These are phyloP conservation scores for Steatornis caripensis DNA, from an alignment of 2,113 vertebrate genomes.

Conservation along the genomic window DNA sequence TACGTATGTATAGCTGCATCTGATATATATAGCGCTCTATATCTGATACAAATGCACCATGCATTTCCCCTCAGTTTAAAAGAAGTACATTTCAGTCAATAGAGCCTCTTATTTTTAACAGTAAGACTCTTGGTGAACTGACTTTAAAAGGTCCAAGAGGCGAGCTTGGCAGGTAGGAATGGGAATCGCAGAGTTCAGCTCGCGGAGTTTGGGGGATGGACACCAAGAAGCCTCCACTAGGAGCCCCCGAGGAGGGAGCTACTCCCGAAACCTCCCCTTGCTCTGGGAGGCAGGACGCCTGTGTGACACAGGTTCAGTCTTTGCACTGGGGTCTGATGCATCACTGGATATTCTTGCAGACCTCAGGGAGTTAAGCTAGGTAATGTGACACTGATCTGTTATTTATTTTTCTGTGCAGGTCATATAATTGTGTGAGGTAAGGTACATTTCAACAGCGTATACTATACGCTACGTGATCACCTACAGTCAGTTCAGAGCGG, in stretches of 20 bases:
- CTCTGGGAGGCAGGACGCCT: background rate
- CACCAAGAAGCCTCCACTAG: background rate
- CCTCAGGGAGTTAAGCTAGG: background rate
- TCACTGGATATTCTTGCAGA: background rate
- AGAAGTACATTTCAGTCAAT: background rate
- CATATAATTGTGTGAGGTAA: background rate
- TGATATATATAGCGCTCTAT: background rate
- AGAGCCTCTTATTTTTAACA: background rate
- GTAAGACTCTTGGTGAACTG: background rate
- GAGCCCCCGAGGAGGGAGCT: background rate
- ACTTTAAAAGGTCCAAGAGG: background rate
- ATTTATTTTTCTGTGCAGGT: background rate
- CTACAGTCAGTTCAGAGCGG: background rate
- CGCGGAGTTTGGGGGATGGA: rapidly evolving
- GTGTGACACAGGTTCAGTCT: background rate
- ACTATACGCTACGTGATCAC: background rate
- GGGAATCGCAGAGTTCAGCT: background rate
- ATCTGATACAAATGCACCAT: background rate
- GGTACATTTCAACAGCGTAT: background rate
- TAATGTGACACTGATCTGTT: background rate
- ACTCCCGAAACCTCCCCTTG: background rate
- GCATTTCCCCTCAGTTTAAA: background rate
- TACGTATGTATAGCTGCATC: background rate
- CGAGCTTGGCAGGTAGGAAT: background rate
- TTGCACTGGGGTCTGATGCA: background rate